Evolutionary conservation across 2,888 invertebrate genomes (phyloP), one percentile per base, ranked within the genome.

Genomic region (Nephrotoma appendiculata): DNA sequence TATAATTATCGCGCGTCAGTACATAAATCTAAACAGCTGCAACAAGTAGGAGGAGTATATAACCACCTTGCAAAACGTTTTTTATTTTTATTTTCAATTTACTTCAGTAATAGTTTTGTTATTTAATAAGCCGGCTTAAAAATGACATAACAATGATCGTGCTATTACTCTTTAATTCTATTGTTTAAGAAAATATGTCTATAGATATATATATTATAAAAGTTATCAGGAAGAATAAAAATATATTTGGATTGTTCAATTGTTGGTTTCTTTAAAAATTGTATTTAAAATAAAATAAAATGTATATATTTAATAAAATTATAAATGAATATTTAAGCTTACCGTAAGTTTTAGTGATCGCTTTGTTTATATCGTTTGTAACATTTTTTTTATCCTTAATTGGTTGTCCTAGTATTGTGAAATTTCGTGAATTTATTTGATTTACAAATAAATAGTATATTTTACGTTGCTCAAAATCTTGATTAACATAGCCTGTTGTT

Each of bases 311-410:
- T 71, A 71, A 71, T 71, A 71, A 71, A 57, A 57, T 15, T 15
- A 57, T 57, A 57, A 31, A 57, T 57, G 15, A 57, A 57, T 57
- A 57, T 71, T 71, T 71, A 71, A 88, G 91, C 92, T 92, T 90
- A 92, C 92, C 92, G 91, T 92, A 92, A 88, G 90, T 91, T 89
- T 91, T 91, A 89, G 90, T 91, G 90, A 91, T 91, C 90, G 91
- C 92, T 88, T 89, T 89, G 88, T 89, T 89, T 71, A 92, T 91
- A 88, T 91, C 90, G 86, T 90, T 89, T 86, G 90, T 89, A 88
- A 91, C 90, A 87, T 90, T 90, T 87, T 88, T 88, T 87, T 90
- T 91, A 87, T 90, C 91, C 86, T 90, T 89, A 86, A 91, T 90
- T 87, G 92, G 92, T 88, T 91, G 91, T 48, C 92, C 92, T 83